Evolutionary conservation across 2,888 invertebrate genomes (phyloP), one percentile per base, ranked within the genome.

Genomic region (Leucania comma): DNA sequence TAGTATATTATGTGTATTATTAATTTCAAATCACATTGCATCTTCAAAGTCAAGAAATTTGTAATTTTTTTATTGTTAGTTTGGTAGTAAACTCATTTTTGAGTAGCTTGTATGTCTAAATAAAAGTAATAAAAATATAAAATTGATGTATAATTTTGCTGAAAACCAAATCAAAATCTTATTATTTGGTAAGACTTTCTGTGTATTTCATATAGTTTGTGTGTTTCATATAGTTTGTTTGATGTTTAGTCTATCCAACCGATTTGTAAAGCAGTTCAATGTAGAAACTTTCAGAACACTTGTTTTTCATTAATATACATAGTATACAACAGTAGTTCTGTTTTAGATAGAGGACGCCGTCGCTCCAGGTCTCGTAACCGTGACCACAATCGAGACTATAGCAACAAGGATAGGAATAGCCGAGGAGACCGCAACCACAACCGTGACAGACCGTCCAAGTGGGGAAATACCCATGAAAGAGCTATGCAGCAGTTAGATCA

Each of bases 381-480:
- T 24, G 81, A 85, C 24, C 71, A 76, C 17, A 63, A 70, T 20
- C 72, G 77, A 14, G 70, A 70, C 2, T 6, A 51, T 50, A 46
- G 14, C 9, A 83, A 81, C 17, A 85, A 75, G 35, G 75, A 81
- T 12, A 64, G 60, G 20, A 70, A 66, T 38, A 78, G 77, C 58
- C 66, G 81, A 12, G 68, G 63, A 6, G 83, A 86, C 3, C 83
- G 85, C 35, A 80, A 75, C 59, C 84, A 81, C 26, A 78, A 87
- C 5, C 83, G 88, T 0, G 87, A 91, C 0, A 83, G 89, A 20
- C 81, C 73, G 1, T 59, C 87, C 0, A 90, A 91, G 56, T 92
- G 92, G 93, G 86, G 82, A 6, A 79, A 61, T 10, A 79, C 59
- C 20, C 48, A 67, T 59, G 74, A 79, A 8, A 82, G 68, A 54